These are phyloP conservation scores for Polietes domitor DNA, from an alignment of 2,888 invertebrate genomes.

Conservation along the genomic window DNA sequence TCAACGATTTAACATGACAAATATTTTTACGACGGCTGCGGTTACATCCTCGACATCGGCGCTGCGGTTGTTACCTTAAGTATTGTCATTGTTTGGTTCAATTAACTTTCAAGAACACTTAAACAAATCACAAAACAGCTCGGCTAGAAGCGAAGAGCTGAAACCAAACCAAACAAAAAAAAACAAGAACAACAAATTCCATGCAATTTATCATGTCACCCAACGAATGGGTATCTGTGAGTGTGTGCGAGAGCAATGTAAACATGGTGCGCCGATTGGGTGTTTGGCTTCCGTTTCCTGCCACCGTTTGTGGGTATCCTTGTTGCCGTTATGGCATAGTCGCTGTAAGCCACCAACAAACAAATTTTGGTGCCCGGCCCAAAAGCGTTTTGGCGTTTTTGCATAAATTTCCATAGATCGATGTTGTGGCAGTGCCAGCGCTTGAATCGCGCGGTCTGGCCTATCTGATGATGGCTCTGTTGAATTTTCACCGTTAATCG, in stretches of 20 bases:
- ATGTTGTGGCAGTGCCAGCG: conserved; percentile 28
- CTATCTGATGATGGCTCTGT: conserved; percentile 39
- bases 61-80: conserved; percentile 46
- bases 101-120: conserved; percentile 77
- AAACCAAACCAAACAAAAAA: background rate
- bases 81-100: conserved; percentile 69
- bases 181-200: conserved; percentile 71
- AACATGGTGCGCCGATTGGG: conserved; percentile 20
- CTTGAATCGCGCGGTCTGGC: conserved; percentile 34
- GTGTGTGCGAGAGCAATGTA: background rate
- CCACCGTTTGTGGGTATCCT: background rate
- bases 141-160: conserved; percentile 27
- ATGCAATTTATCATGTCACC: conserved; percentile 77
- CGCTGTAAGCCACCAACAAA: conserved; percentile 9
- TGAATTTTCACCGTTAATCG: conserved; percentile 73
- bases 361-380: background rate
- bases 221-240: conserved; percentile 29
- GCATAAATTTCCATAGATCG: conserved; percentile 38
- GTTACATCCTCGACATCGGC: conserved; percentile 26
- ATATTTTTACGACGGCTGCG: conserved; percentile 38
- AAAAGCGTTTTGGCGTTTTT: conserved; percentile 38
- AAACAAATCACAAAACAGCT: conserved; percentile 69
- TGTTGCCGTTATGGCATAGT: background rate
- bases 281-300: conserved; percentile 62
- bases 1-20: conserved; percentile 33